Evolutionary conservation across 1,140 invertebrate genomes (phyloP).

Genomic region (Heliconius melpomene): DNA sequence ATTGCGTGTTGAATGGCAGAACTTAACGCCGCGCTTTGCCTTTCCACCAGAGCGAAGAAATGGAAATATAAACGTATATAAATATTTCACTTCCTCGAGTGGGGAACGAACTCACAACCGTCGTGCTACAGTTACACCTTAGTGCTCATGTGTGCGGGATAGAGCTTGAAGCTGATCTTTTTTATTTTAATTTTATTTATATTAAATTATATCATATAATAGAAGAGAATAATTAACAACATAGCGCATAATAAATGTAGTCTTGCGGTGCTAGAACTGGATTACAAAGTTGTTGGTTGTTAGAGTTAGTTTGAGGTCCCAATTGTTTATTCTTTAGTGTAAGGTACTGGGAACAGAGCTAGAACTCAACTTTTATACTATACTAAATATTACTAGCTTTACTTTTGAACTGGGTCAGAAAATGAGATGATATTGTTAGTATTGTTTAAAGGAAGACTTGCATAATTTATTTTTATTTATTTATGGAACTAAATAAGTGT

Average conservation of each 20-base stretch:
- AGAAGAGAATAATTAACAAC: neutral
- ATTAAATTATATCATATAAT: neutral
- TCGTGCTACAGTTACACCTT: too few relatives aligned
- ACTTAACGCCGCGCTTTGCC: too few relatives aligned
- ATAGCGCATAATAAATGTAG: neutral
- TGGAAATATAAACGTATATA: too few relatives aligned
- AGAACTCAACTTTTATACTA: neutral
- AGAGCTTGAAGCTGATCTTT: too few relatives aligned
- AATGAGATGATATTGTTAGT: neutral
- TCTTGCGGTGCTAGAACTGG: neutral
- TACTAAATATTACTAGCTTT: neutral
- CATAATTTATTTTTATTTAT: too few relatives aligned
- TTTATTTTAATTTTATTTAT: neutral
- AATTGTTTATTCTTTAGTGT: slow-evolving; percentile 15
- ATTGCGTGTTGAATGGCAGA: too few relatives aligned
- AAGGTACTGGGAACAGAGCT: neutral
- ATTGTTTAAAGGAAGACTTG: neutral
- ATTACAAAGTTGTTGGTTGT: slow-evolving; percentile 18
- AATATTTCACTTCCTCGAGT: too few relatives aligned
- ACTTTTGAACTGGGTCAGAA: neutral
- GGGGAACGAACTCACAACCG: too few relatives aligned
- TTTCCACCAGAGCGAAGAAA: too few relatives aligned
- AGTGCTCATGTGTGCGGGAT: too few relatives aligned
- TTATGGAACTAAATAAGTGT: too few relatives aligned
- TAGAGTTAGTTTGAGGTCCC: slow-evolving; percentile 8